phyloP scores from a whole-genome alignment of 1,140 invertebrate species.

The Vanessa tameamea region DNA sequence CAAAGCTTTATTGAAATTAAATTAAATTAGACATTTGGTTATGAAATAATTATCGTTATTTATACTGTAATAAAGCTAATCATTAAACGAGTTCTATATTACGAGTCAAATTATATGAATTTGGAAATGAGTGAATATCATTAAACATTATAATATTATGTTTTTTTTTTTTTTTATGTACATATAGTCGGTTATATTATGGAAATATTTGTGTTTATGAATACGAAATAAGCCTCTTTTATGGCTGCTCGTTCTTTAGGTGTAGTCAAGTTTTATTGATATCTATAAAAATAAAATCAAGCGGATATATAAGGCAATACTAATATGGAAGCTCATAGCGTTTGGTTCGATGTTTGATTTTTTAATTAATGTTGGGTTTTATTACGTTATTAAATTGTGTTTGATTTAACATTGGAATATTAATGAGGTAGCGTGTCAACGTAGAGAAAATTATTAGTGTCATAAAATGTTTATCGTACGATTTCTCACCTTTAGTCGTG shows the following conservation, averaged over 20 bases:
- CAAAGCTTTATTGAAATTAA: too few species aligned
- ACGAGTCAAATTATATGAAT: not conserved
- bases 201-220: conserved; percentile 34
- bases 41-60: too few species aligned
- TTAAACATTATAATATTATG: not conserved
- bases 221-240: conserved; percentile 32
- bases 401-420: conserved; percentile 35
- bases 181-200: conserved; percentile 19
- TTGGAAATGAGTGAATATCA: not conserved
- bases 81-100: too few species aligned
- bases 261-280: conserved; percentile 35
- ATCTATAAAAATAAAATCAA: conserved; percentile 40
- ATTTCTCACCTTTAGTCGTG: conserved; percentile 30
- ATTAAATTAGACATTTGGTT: too few species aligned
- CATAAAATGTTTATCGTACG: conserved; percentile 34
- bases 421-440: conserved; percentile 27
- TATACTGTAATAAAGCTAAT: too few species aligned
- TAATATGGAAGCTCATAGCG: conserved; percentile 31
- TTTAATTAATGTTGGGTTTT: conserved; percentile 35
- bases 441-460: conserved; percentile 32
- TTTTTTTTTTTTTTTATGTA: not conserved
- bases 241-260: conserved; percentile 37
- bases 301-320: conserved; percentile 34
- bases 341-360: conserved; percentile 29
- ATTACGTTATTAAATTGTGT: conserved; percentile 32